A percentile compares a stretch with the other conserved stretches of the same genome.
Evolutionary conservation across 2,797 vertebrate genomes (phyloP).

Genomic region (Sorex maritimensis): DNA sequence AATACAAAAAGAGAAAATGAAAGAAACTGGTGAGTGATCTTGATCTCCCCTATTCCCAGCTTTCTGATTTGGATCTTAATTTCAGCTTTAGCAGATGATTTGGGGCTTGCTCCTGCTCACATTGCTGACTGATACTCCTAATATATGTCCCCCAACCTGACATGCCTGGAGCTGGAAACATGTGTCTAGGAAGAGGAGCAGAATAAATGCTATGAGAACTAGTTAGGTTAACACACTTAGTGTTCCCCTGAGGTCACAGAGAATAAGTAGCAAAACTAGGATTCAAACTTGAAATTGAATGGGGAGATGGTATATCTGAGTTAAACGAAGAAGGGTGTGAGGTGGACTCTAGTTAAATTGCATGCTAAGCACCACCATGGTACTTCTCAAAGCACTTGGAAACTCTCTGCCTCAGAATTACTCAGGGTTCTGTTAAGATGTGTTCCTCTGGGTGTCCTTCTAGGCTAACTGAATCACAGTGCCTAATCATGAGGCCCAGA

Average conservation of each 20-base stretch:
- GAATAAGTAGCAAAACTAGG: background rate
- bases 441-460: too few species aligned
- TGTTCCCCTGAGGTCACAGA: background rate
- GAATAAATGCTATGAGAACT: conserved; percentile 3
- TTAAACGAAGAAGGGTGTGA: background rate
- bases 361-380: background rate
- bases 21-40: too few species aligned
- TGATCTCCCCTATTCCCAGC: background rate
- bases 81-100: background rate
- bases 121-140: background rate
- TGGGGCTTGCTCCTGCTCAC: background rate
- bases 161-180: background rate
- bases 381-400: background rate
- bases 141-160: too few species aligned
- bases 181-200: background rate
- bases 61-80: background rate
- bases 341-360: background rate
- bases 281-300: background rate
- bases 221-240: background rate
- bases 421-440: background rate
- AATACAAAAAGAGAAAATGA: too few species aligned
- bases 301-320: background rate
- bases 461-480: background rate
- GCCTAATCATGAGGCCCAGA: background rate
- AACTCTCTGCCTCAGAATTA: background rate